These are phyloP conservation scores for Xiphorhynchus elegans DNA, from an alignment of 2,113 vertebrate species.

Conservation along the genomic window DNA sequence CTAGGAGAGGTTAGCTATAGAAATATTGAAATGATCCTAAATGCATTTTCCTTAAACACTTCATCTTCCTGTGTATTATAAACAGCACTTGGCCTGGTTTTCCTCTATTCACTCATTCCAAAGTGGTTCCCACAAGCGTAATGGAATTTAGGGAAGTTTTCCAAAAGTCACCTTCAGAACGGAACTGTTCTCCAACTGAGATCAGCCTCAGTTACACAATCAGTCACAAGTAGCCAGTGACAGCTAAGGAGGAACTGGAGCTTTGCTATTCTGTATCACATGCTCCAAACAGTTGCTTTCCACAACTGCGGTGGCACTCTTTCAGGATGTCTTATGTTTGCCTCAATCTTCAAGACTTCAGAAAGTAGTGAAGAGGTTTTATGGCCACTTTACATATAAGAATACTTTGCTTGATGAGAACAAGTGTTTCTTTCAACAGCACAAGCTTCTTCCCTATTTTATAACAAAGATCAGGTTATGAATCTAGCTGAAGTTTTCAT, in stretches of 20 bases:
- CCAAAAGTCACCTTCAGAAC: neutral
- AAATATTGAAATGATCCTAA: neutral
- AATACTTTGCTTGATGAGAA: neutral
- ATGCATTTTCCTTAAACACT: neutral
- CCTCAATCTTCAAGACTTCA: neutral
- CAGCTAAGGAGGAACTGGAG: neutral
- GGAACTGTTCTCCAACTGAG: neutral
- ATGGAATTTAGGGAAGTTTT: neutral
- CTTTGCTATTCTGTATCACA: neutral
- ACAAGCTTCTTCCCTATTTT: neutral
- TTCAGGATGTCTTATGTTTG: neutral
- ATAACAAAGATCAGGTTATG: neutral
- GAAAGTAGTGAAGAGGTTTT: neutral
- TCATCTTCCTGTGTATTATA: neutral
- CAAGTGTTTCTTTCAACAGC: neutral
- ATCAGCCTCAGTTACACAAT: neutral
- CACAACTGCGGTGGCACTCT: accelerated
- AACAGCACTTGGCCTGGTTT: neutral
- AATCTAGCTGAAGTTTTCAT: neutral
- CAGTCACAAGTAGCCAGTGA: neutral
- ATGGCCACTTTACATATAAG: neutral
- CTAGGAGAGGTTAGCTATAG: neutral
- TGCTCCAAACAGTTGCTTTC: neutral
- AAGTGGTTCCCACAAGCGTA: neutral
- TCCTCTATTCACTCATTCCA: neutral